phyloP scores from a whole-genome alignment of 2,888 invertebrate genomes.

The Heliconius cydno region DNA sequence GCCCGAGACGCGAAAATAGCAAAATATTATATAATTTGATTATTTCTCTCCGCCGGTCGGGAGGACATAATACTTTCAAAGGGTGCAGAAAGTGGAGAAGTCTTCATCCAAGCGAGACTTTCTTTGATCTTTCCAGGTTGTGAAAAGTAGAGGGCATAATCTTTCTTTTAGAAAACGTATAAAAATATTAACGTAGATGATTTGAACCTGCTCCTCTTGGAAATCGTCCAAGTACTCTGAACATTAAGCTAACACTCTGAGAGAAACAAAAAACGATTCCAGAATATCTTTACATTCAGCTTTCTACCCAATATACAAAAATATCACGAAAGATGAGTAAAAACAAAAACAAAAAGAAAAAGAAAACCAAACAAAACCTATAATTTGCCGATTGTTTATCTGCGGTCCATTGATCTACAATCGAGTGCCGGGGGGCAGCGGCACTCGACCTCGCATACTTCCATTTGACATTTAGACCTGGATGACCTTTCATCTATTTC shows the following conservation, averaged over 20 bases:
- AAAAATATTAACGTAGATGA: too few relatives aligned
- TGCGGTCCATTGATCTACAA: slow-evolving; percentile 48
- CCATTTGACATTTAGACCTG: slow-evolving; percentile 76
- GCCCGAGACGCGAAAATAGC: slow-evolving; percentile 41
- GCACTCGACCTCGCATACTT: slow-evolving; percentile 59
- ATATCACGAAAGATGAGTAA: background rate
- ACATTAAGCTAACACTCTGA: too few relatives aligned
- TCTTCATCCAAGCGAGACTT: too few relatives aligned
- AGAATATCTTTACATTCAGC: too few relatives aligned
- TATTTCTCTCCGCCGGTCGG: too few relatives aligned
- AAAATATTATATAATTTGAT: slow-evolving; percentile 43
- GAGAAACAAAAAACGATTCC: too few relatives aligned
- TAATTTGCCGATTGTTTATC: slow-evolving; percentile 52
- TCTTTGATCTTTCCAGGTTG: too few relatives aligned
- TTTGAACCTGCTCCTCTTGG: too few relatives aligned
- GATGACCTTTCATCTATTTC: slow-evolving; percentile 73
- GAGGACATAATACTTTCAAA: too few relatives aligned
- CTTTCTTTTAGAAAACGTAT: too few relatives aligned
- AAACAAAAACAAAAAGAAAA: background rate
- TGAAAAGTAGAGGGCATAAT: too few relatives aligned
- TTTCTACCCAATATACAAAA: background rate
- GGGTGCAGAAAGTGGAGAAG: background rate
- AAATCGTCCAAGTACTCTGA: too few relatives aligned
- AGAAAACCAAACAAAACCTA: background rate
- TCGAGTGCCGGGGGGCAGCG: slow-evolving; percentile 60